phyloP scores from a whole-genome alignment of 2,888 invertebrate species.

The Caenorhabditis sp. region DNA sequence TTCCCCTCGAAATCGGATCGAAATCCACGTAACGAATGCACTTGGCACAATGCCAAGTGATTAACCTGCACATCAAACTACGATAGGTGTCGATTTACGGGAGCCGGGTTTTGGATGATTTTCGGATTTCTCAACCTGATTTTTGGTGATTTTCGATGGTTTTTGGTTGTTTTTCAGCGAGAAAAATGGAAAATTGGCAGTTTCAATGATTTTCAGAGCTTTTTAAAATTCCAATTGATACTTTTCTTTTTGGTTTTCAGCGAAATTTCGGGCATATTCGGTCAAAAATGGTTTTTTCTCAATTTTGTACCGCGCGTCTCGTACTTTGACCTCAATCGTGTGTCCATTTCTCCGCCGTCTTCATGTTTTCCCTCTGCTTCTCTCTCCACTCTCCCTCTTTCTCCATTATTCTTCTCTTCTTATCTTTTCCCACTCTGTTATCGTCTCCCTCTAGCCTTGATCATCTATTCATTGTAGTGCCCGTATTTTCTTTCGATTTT shows the following conservation, averaged over 20 bases:
- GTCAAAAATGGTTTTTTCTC: not conserved
- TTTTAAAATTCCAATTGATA: too few species aligned
- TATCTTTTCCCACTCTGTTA: conserved; percentile 21
- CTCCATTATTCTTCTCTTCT: conserved; percentile 4
- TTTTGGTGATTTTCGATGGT: not conserved
- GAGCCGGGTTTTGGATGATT: not conserved
- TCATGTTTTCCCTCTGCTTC: not conserved
- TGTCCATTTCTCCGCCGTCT: not conserved
- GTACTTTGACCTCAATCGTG: conserved; percentile 34
- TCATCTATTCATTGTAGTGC: conserved; percentile 29
- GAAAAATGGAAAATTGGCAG: too few species aligned
- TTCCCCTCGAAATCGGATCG: not conserved
- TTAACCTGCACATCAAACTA: not conserved
- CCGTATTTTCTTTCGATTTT: conserved; percentile 22
- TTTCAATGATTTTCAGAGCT: too few species aligned
- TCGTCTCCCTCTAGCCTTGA: not conserved
- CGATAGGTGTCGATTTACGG: not conserved
- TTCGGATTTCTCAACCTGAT: not conserved
- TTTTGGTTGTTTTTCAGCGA: too few species aligned
- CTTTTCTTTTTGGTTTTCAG: not conserved
- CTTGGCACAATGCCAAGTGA: not conserved
- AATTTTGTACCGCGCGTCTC: not conserved
- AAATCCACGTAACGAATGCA: not conserved
- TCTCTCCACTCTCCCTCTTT: conserved; percentile 19
- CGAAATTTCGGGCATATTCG: not conserved